Percentiles rank a stretch among this genome's conserved stretches.
Evolutionary conservation across 1,140 invertebrate species (phyloP).

Genomic region (Sinonovacula constricta): DNA sequence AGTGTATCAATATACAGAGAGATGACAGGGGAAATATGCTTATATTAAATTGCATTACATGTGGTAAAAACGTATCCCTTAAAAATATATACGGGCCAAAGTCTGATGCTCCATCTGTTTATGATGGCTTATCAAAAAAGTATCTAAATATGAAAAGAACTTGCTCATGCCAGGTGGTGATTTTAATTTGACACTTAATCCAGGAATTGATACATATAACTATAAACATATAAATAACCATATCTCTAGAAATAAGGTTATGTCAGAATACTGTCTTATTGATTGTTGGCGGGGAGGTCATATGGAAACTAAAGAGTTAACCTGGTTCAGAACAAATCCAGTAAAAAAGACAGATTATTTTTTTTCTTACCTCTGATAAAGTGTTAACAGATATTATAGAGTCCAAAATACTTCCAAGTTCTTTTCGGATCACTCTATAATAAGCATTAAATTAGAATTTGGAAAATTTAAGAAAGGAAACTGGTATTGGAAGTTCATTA

Average conservation of each 20-base stretch:
- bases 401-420: slow-evolving; percentile 34
- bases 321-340: slow-evolving; percentile 36
- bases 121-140: slow-evolving; percentile 22
- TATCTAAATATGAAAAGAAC: slow-evolving; percentile 1
- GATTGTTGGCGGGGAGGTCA: slow-evolving; percentile 27
- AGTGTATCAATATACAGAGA: background rate
- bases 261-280: slow-evolving; percentile 4
- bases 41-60: background rate
- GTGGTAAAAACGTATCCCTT: slow-evolving; percentile 17
- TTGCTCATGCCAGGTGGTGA: slow-evolving; percentile 23
- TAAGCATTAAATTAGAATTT: slow-evolving; percentile 20
- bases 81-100: slow-evolving; percentile 50
- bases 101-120: slow-evolving; percentile 45
- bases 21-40: slow-evolving; percentile 39
- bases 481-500: slow-evolving; percentile 48
- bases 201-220: slow-evolving; percentile 31
- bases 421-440: slow-evolving; percentile 37
- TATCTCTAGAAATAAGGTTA: slow-evolving; percentile 26
- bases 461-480: slow-evolving; percentile 36
- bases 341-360: slow-evolving; percentile 49
- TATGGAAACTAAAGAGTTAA: slow-evolving; percentile 22
- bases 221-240: slow-evolving; percentile 29
- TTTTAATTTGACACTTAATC: slow-evolving; percentile 31
- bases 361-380: slow-evolving; percentile 46
- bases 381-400: slow-evolving; percentile 21